Conservation (phyloP, 2,797 vertebrate genomes). For the Rhabdophis nuchalis region DNA sequence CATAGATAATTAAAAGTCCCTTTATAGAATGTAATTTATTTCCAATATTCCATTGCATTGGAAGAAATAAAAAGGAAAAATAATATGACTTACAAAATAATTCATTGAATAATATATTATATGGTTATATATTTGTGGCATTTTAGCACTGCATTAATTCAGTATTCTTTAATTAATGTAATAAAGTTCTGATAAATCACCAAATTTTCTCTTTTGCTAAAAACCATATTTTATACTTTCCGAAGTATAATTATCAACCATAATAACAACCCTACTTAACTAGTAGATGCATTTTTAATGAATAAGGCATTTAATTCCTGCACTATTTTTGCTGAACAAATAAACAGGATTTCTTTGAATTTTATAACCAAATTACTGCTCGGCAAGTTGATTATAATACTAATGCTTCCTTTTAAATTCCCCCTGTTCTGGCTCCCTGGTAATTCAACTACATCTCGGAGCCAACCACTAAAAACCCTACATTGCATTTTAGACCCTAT, state of each 20-base stretch:
- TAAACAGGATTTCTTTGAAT: slow-evolving; percentile 21
- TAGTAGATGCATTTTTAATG: background rate
- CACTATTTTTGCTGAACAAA: slow-evolving; percentile 19
- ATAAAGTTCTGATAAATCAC: background rate
- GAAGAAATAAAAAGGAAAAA: background rate
- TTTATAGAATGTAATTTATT: background rate
- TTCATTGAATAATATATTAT: background rate
- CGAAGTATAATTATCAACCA: background rate
- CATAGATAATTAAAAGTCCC: background rate
- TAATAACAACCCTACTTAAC: slow-evolving; percentile 4
- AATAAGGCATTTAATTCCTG: background rate
- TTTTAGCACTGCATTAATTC: background rate
- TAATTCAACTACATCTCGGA: background rate
- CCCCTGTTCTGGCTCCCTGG: no score
- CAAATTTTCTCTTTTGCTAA: background rate
- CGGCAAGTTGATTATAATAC: background rate
- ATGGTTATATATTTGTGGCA: background rate
- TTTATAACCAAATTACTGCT: slow-evolving; percentile 10
- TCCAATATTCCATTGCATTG: background rate
- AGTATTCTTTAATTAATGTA: fast-evolving
- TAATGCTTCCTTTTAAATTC: background rate
- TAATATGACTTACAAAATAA: background rate
- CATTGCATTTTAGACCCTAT: slow-evolving; percentile 25
- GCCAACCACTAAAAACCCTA: background rate
- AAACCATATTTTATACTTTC: slow-evolving; percentile 16